Conservation (phyloP, 2,888 invertebrate genomes). For the Ophion costatus region DNA sequence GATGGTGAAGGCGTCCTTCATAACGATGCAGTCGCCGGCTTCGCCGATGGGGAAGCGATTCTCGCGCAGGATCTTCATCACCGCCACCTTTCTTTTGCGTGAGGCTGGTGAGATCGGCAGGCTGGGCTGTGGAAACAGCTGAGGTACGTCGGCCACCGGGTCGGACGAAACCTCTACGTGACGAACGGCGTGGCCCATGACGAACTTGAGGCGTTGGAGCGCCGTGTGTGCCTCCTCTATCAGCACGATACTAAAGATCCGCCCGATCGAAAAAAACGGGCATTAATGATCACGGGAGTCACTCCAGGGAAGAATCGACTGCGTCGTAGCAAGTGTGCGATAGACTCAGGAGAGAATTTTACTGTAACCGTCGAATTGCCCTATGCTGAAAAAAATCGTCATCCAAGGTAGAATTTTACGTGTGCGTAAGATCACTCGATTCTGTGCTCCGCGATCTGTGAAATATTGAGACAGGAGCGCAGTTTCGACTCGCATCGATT, state of each 20-base stretch:
- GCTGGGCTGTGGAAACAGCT: slow-evolving; percentile 72
- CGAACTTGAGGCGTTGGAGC: slow-evolving; percentile 72
- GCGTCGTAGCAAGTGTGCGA: neutral
- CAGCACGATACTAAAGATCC: slow-evolving; percentile 76
- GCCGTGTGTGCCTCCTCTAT: slow-evolving; percentile 68
- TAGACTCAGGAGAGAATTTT: neutral
- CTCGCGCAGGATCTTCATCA: slow-evolving; percentile 74
- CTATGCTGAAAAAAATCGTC: neutral
- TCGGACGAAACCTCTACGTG: slow-evolving; percentile 73
- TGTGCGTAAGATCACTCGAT: too few species aligned
- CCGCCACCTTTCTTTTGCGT: slow-evolving; percentile 71
- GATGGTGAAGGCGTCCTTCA: slow-evolving; percentile 77
- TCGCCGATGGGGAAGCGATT: slow-evolving; percentile 79
- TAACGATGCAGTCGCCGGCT: slow-evolving; percentile 74
- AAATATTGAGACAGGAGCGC: too few species aligned
- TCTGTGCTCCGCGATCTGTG: too few species aligned
- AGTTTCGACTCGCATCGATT: too few species aligned
- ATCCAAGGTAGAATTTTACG: too few species aligned
- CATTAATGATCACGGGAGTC: neutral
- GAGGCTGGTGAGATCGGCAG: slow-evolving; percentile 1
- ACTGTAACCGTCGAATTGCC: too few species aligned
- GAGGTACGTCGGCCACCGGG: slow-evolving; percentile 69
- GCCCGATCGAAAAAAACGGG: neutral
- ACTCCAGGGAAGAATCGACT: neutral
- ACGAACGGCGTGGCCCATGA: slow-evolving; percentile 78